A percentile compares a stretch with the other conserved stretches of the same genome.
phyloP scores from a whole-genome alignment of 1,140 invertebrate genomes.

The Venturia canescens region DNA sequence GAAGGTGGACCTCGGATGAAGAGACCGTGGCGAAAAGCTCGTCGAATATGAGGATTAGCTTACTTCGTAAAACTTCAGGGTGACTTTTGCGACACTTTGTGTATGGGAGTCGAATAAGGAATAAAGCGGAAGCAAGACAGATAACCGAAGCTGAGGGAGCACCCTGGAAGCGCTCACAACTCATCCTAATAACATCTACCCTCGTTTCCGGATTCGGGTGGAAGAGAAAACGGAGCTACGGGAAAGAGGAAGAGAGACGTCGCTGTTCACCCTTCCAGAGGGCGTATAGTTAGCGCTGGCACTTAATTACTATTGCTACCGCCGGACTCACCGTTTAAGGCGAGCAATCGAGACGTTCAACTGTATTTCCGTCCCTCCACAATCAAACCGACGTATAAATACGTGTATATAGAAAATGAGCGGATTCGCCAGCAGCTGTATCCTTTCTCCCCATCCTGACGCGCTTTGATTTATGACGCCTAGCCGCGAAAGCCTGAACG shows the following conservation, averaged over 20 bases:
- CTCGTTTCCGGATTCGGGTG: conserved; percentile 66
- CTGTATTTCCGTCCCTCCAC: conserved; percentile 61
- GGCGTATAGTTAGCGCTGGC: conserved; percentile 54
- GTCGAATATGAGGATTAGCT: too few relatives aligned
- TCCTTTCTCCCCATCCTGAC: conserved; percentile 9
- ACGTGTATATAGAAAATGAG: neutral
- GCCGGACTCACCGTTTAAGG: conserved; percentile 60
- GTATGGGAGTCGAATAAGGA: neutral
- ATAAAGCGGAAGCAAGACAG: conserved; percentile 34
- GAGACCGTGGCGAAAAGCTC: too few relatives aligned
- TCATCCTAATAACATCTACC: conserved; percentile 72
- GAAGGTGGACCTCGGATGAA: too few relatives aligned
- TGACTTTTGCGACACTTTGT: too few relatives aligned
- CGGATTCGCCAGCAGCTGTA: conserved; percentile 10
- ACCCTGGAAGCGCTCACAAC: conserved; percentile 62
- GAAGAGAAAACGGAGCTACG: neutral
- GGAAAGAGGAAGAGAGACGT: conserved; percentile 46
- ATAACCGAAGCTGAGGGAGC: conserved; percentile 50
- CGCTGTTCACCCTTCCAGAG: conserved; percentile 62
- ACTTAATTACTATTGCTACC: conserved; percentile 71
- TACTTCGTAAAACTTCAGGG: too few relatives aligned
- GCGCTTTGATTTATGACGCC: conserved; percentile 42
- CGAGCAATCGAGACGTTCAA: conserved; percentile 66
- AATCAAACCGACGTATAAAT: neutral
- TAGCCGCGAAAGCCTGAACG: conserved; percentile 20